Evolutionary conservation across 2,888 invertebrate genomes (phyloP).

Genomic region (Archips xylosteana): DNA sequence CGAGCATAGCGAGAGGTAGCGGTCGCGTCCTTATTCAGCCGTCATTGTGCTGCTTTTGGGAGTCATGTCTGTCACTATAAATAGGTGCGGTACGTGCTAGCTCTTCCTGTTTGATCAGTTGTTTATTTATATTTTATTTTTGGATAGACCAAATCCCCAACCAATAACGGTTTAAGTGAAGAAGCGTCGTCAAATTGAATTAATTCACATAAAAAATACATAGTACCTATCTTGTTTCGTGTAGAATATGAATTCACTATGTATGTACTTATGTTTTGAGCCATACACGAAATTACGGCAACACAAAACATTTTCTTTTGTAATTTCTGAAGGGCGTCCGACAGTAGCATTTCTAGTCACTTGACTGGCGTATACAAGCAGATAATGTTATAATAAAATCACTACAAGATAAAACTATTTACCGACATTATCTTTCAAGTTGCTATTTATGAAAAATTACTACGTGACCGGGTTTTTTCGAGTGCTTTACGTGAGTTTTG

Average conservation of each 20-base stretch:
- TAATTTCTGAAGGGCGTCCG: not conserved
- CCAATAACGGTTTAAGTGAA: too few relatives aligned
- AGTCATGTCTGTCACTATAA: conserved; percentile 24
- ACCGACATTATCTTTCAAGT: not conserved
- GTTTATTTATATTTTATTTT: not conserved
- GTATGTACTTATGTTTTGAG: too few relatives aligned
- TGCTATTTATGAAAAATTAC: conserved; percentile 8
- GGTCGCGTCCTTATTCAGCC: conserved; percentile 33
- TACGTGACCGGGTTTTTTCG: conserved; percentile 5
- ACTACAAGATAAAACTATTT: not conserved
- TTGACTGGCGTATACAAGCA: not conserved
- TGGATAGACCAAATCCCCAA: too few relatives aligned
- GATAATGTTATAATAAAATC: not conserved
- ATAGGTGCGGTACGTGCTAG: conserved; percentile 26
- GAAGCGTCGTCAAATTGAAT: too few relatives aligned
- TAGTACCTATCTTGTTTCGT: too few relatives aligned
- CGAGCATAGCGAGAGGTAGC: conserved; percentile 22
- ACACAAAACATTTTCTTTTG: too few relatives aligned
- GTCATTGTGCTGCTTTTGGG: conserved; percentile 40
- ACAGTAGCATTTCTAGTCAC: not conserved
- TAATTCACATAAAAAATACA: too few relatives aligned
- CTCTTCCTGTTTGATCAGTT: not conserved
- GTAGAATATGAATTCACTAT: too few relatives aligned
- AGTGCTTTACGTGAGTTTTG: not conserved
- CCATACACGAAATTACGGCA: too few relatives aligned